phyloP scores from a whole-genome alignment of 1,140 invertebrate species.

The Wiebesia pumilae region DNA sequence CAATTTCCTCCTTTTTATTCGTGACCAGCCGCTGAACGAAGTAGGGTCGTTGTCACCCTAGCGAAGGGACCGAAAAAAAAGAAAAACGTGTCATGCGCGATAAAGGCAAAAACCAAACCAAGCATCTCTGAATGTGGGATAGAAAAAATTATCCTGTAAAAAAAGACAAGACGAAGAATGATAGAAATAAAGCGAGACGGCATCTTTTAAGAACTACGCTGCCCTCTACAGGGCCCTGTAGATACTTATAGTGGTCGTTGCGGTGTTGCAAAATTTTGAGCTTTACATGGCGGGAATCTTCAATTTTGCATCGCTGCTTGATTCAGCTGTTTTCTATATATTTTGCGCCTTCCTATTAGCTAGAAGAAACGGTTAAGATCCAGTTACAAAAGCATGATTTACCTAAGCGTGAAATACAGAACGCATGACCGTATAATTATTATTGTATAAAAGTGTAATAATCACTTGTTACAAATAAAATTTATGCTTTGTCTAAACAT shows the following conservation, averaged over 20 bases:
- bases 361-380: too few species aligned
- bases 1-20: not conserved
- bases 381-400: too few species aligned
- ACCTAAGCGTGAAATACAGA: too few species aligned
- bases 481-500: too few species aligned
- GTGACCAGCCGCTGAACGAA: not conserved
- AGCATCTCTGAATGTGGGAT: not conserved
- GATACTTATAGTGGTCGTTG: too few species aligned
- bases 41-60: not conserved
- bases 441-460: too few species aligned
- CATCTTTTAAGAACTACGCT: not conserved
- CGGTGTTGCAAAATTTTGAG: slow-evolving; percentile 13
- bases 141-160: not conserved
- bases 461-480: too few species aligned
- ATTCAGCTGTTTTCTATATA: slow-evolving; percentile 1
- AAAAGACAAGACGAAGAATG: not conserved
- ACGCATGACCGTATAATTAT: too few species aligned
- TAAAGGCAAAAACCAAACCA: not conserved
- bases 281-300: slow-evolving; percentile 21
- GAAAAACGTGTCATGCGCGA: not conserved
- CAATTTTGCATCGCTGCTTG: not conserved
- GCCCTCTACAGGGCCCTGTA: not conserved
- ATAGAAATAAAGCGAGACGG: not conserved
- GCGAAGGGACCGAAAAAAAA: not conserved
- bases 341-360: not conserved